Evolutionary conservation across 1,140 invertebrate species (phyloP), one percentile per base, ranked within the genome.

Genomic region (Caenorhabditis latens): DNA sequence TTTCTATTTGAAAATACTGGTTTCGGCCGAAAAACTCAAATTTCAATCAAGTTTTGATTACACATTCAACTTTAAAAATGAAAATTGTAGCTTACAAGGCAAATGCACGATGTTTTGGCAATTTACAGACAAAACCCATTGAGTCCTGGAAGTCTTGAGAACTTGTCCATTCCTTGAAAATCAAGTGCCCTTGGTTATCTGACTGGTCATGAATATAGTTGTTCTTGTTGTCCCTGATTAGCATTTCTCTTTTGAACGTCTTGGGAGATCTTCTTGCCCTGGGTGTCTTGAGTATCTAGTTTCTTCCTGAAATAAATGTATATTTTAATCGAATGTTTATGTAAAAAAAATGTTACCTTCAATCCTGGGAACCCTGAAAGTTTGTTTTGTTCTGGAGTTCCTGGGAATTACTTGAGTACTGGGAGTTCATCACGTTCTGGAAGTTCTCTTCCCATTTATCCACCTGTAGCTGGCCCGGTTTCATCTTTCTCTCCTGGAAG

Each of bases 161-260:
- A 83, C 11, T 91, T 91, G 13, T 87, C 83, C n/a, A 88, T 88
- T 75, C 90, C 90, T 61, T 89, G 91, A n/a, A 89, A 48, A 32
- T 91, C 91, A 67, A 91, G 89, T 19, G 82, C 11, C 94, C 94
- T 43, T 92, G 92, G 0, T 91, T 90, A 83, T 84, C 71, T 84
- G 50, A 43, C 65, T 53, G 89, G 91, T 82, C 87, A 89, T 24
- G 83, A 50, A 24, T 84, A 53, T 65, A 91, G 87, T 19, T 90
- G 88, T 65, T 93, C 93, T 61, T 84, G 87, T 43, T 58, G 93
- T 46, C 96, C 96, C 96, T 48, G 21, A 14, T 8, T 86, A 43
- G 65, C 91, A 91, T 67, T 87, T 87, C 46, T 86, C 67, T n/a
- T 65, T 89, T 32, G 85, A 79, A n/a, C 85, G 43, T 57, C 91